Evolutionary conservation across 2,888 invertebrate species (phyloP).

Genomic region (Physocephala rufipes): DNA sequence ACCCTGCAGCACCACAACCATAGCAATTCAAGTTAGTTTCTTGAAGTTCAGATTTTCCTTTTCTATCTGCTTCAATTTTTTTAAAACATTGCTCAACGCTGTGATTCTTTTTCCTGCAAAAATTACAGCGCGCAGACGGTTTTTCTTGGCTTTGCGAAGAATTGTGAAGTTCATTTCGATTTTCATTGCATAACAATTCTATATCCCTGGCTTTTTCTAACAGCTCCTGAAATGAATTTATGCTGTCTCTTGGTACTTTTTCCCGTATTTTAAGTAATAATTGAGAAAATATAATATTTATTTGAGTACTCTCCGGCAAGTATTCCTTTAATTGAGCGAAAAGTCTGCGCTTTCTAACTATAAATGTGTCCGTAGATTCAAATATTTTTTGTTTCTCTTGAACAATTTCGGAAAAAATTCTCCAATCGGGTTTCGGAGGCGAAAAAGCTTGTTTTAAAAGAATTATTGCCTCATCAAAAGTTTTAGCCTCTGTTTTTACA

Average conservation of each 20-base stretch:
- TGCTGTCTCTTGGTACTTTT: not conserved
- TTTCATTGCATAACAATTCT: not conserved
- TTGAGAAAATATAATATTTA: not conserved
- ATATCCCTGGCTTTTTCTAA: not conserved
- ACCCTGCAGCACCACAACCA: conserved; percentile 9
- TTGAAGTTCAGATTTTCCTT: no score
- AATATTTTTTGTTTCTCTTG: conserved; percentile 6
- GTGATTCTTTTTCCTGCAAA: not conserved
- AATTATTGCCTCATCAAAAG: not conserved
- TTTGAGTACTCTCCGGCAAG: not conserved
- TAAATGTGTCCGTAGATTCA: conserved; percentile 8
- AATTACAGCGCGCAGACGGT: not conserved
- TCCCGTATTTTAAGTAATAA: not conserved
- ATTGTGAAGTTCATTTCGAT: not conserved
- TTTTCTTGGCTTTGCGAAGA: not conserved
- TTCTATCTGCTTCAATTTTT: not conserved
- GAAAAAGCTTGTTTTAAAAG: not conserved
- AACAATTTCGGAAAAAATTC: not conserved
- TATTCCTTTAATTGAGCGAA: not conserved
- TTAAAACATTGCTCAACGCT: not conserved
- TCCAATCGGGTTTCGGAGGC: not conserved
- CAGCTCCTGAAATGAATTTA: not conserved
- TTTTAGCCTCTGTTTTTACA: not conserved
- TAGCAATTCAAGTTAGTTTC: not conserved
- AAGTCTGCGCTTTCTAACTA: not conserved